phyloP scores from a whole-genome alignment of 2,113 vertebrate species.

The Pycnonotus jocosus region DNA sequence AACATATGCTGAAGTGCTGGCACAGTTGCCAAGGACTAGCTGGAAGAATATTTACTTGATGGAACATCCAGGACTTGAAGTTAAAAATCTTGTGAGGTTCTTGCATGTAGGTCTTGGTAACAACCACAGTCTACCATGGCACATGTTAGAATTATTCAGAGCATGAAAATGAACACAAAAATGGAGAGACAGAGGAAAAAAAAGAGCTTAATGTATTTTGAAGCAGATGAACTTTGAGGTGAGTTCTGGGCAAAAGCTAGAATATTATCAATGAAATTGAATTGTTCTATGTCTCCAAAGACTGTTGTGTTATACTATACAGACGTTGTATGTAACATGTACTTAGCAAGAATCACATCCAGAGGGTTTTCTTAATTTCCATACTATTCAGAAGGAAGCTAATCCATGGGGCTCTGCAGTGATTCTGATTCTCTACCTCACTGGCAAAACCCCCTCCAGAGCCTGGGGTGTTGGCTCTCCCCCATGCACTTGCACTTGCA shows the following conservation, averaged over 20 bases:
- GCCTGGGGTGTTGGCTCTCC: not conserved
- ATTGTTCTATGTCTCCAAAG: not conserved
- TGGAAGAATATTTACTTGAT: not conserved
- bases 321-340: not conserved
- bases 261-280: not conserved
- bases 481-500: not conserved
- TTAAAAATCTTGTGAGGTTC: not conserved
- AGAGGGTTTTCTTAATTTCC: not conserved
- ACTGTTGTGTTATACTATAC: not conserved
- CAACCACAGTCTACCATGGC: rapidly evolving
- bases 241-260: not conserved
- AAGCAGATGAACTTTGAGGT: not conserved
- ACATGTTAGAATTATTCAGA: not conserved
- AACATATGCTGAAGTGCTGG: not conserved
- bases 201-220: not conserved
- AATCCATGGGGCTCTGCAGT: not conserved
- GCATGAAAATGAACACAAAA: not conserved
- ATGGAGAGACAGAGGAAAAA: not conserved
- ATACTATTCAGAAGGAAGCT: not conserved
- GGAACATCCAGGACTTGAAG: not conserved
- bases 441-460: not conserved
- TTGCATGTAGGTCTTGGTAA: not conserved
- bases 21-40: not conserved
- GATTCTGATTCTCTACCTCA: not conserved
- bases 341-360: not conserved